Percentiles rank a stretch among this genome's conserved stretches.
Evolutionary conservation across 2,888 invertebrate species (phyloP).

Genomic region (Drosophila atripex): DNA sequence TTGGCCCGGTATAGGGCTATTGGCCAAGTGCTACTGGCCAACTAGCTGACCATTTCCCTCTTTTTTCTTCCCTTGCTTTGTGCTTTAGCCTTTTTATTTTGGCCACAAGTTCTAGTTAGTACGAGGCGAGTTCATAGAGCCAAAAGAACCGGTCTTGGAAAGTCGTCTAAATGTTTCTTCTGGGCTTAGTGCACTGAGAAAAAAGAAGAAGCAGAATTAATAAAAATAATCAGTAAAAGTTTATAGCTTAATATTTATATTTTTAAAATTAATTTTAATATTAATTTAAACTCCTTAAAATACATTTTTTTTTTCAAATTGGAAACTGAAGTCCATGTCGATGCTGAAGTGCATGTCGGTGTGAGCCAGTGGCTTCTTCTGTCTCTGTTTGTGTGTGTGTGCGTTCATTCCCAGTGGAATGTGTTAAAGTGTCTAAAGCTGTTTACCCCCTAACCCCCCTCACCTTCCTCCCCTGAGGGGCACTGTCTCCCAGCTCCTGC

Average conservation of each 20-base stretch:
- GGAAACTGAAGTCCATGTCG: conserved; percentile 23
- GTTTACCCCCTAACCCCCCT: conserved; percentile 47
- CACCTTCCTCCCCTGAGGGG: conserved; percentile 3
- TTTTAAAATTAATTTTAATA: no score
- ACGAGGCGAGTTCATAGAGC: conserved; percentile 49
- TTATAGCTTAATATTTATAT: no score
- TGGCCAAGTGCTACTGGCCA: conserved; percentile 32
- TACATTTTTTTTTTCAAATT: no score
- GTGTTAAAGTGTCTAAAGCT: conserved; percentile 75
- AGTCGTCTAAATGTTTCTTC: conserved; percentile 58
- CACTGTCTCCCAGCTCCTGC: neutral
- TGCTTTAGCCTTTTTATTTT: conserved; percentile 25
- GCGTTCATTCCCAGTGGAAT: conserved; percentile 69
- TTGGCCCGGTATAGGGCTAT: conserved; percentile 12
- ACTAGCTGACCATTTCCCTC: conserved; percentile 23
- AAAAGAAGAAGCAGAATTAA: no score
- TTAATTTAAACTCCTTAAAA: no score
- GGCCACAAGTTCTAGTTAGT: conserved; percentile 39
- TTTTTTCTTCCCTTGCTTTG: conserved; percentile 7
- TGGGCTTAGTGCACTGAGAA: conserved; percentile 2
- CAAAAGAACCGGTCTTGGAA: conserved; percentile 70
- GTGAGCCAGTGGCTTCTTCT: conserved; percentile 19
- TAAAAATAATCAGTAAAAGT: no score
- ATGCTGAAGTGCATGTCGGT: conserved; percentile 37
- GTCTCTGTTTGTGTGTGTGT: conserved; percentile 11